Conservation (phyloP, 2,888 invertebrate species). For the Dysmachus trigonus region DNA sequence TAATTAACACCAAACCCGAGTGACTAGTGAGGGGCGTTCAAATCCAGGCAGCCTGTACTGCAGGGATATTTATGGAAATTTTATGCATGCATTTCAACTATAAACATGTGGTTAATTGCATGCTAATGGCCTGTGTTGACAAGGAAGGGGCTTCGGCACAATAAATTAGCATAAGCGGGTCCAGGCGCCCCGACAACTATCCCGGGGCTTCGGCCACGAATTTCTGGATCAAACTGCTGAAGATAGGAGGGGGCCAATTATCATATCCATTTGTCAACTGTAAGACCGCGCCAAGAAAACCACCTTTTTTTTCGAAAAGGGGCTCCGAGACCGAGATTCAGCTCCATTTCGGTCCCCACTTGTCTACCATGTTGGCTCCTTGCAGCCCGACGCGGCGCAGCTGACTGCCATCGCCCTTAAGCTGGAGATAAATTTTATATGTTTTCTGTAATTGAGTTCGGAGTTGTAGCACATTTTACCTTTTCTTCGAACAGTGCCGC, state of each 20-base stretch:
- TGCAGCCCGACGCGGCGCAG: neutral
- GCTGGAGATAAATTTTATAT: conserved; percentile 8
- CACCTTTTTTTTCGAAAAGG: neutral
- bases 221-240: neutral
- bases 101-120: conserved; percentile 57
- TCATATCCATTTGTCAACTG: neutral
- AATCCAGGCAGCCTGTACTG: conserved; percentile 20
- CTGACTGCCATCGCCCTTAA: neutral
- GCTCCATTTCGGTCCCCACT: neutral
- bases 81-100: conserved; percentile 50
- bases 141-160: conserved; percentile 55
- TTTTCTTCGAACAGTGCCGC: neutral
- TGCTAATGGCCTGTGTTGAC: conserved; percentile 56
- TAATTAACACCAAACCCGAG: conserved; percentile 31
- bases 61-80: conserved; percentile 40
- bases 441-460: conserved; percentile 23
- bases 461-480: conserved; percentile 25
- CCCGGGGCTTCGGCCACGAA: neutral
- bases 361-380: neutral
- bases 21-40: conserved; percentile 28
- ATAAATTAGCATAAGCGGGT: conserved; percentile 49
- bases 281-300: neutral
- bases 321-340: neutral
- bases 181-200: conserved; percentile 7
- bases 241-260: neutral